A percentile compares a stretch with the other conserved stretches of the same genome.
Conservation (phyloP, 2,113 vertebrate genomes). For the Dolichallabes microphthalmus region DNA sequence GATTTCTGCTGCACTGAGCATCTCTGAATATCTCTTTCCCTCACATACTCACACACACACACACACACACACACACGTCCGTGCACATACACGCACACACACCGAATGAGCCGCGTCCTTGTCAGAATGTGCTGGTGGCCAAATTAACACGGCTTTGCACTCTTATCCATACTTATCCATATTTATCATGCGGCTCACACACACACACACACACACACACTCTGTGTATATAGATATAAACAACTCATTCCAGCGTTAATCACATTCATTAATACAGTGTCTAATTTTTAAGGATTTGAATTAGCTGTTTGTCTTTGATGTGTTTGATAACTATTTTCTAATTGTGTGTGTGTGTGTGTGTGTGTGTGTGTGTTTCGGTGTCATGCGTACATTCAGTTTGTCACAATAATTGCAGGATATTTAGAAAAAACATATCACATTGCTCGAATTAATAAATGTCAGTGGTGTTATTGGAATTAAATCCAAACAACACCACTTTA, state of each 20-base stretch:
- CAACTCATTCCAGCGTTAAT: slow-evolving; percentile 1
- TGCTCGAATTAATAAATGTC: not conserved
- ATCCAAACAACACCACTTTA: not conserved
- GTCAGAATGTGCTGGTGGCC: slow-evolving; percentile 47
- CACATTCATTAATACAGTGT: slow-evolving; percentile 5
- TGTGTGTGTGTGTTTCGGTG: not conserved
- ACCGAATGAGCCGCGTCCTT: not conserved
- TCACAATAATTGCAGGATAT: not conserved
- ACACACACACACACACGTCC: slow-evolving; percentile 10
- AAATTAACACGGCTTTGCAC: slow-evolving; percentile 54
- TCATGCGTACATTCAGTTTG: not conserved
- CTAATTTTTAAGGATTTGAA: slow-evolving; percentile 28
- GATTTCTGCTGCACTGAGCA: slow-evolving; percentile 18
- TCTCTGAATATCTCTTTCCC: not conserved
- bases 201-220: not conserved
- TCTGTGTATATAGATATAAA: not conserved
- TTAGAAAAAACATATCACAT: not conserved
- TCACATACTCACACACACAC: not conserved
- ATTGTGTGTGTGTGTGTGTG: not conserved
- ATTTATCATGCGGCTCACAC: slow-evolving; percentile 54
- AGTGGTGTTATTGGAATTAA: too few species aligned
- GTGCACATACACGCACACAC: not conserved
- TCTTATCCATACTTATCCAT: slow-evolving; percentile 59
- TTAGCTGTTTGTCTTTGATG: slow-evolving; percentile 36
- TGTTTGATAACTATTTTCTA: not conserved